Evolutionary conservation across 1,140 invertebrate species (phyloP), one percentile per base, ranked within the genome.

Genomic region (Cyphomyrmex costatus): DNA sequence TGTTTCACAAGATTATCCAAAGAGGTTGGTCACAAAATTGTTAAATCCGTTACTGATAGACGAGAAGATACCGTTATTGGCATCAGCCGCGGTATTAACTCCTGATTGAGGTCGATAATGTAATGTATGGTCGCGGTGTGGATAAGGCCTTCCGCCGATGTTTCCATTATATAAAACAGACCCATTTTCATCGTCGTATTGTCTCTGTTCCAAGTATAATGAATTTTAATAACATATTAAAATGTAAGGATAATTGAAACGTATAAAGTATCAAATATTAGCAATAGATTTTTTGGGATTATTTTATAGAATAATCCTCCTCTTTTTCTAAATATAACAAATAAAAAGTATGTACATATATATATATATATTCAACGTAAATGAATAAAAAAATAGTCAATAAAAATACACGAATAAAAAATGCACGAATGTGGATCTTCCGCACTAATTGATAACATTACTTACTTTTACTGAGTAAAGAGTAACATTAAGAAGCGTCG

Each of bases 401-500:
- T 53, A 1, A n/a, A 30, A 12, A n/a, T 56, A 56, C 8, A 10
- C 63, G 24, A 53, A 27, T n/a, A 70, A 85, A 46, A 24, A 46
- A 42, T 42, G 10, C 53, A 16, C 12, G 24, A 33, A 21, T 27
- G 24, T 68, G 14, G n/a, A 49, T n/a, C 7, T 65, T 58, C 12
- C 19, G 3, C 10, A 61, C 61, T 65, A 21, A 8, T 1, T 33
- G 16, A 42, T 42, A 30, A 16, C 49, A 33, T n/a, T 79, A 88
- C 95, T 95, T 97, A 98, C 98, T 96, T 98, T 97, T n/a, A 97
- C 96, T 16, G 97, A 96, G 90, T 97, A 96, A 86, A 98, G 94
- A 7, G 98, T 98, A 24, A 98, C 96, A 94, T 98, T 98, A 49
- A 98, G 95, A 58, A 97, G 94, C 3, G 98, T 98, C 10, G 98